These are phyloP conservation scores for Beris morrisii DNA, from an alignment of 2,888 invertebrate species.

Conservation along the genomic window DNA sequence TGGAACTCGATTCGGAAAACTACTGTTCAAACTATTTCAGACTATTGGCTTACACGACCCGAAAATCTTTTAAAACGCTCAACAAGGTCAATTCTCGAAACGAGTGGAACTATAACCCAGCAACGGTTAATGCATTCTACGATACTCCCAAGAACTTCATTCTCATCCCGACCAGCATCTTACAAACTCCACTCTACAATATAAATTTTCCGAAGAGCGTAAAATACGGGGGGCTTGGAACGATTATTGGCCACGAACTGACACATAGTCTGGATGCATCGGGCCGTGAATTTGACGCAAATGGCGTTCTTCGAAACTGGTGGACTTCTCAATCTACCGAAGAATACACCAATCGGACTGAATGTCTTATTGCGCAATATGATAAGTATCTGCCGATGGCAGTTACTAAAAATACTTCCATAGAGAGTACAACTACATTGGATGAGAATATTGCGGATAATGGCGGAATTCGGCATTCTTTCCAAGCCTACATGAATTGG, in stretches of 20 bases:
- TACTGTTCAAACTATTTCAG: constrained; percentile 1
- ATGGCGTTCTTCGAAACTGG: constrained; percentile 11
- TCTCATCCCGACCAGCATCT: constrained; percentile 9
- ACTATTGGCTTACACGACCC: background rate
- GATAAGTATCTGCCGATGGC: background rate
- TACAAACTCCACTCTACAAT: constrained; percentile 16
- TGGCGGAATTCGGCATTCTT: constrained; percentile 12
- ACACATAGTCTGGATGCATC: constrained; percentile 20
- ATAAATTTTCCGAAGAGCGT: constrained; percentile 10
- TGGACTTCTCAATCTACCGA: background rate
- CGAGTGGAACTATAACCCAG: background rate
- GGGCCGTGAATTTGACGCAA: constrained; percentile 10
- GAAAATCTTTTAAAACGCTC: background rate
- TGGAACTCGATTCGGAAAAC: background rate
- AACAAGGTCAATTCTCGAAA: background rate
- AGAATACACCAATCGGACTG: constrained; percentile 1
- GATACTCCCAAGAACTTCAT: constrained; percentile 4
- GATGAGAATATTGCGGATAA: constrained; percentile 30
- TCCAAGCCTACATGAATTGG: background rate
- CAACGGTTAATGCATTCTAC: constrained; percentile 5
- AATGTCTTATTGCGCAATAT: constrained; percentile 18
- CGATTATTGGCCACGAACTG: constrained; percentile 24
- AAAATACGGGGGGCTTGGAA: constrained; percentile 17
- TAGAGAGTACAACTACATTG: background rate
- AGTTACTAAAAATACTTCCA: background rate